Percentiles rank a stretch among this genome's conserved stretches.
phyloP scores from a whole-genome alignment of 2,888 invertebrate genomes.

The Calliphora vomitoria region DNA sequence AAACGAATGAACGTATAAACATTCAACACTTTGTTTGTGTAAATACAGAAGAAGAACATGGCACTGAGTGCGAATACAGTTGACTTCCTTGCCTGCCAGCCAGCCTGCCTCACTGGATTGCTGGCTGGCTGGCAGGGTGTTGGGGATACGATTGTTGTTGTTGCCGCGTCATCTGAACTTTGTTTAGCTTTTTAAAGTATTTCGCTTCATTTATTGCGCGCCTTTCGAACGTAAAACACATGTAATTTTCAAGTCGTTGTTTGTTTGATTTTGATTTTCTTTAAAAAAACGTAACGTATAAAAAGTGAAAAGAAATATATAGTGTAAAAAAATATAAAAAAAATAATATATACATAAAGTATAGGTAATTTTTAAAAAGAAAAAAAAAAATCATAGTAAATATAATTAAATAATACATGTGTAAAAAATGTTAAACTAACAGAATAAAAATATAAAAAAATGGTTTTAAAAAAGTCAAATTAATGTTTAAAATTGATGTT shows the following conservation, averaged over 20 bases:
- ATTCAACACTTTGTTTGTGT: slow-evolving; percentile 61
- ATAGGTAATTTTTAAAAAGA: neutral
- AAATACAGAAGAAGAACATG: slow-evolving; percentile 53
- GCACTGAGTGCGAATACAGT: slow-evolving; percentile 42
- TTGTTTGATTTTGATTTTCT: neutral
- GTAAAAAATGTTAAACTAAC: no score
- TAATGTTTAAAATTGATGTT: no score
- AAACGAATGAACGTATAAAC: slow-evolving; percentile 31
- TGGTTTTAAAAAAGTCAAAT: no score
- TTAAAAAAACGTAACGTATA: slow-evolving; percentile 35
- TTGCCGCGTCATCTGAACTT: slow-evolving; percentile 70
- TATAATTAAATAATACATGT: no score
- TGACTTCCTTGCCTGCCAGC: slow-evolving; percentile 45
- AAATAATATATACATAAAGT: neutral
- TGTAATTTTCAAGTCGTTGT: slow-evolving; percentile 18
- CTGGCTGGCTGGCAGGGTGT: slow-evolving; percentile 30
- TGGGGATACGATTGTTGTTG: slow-evolving; percentile 50
- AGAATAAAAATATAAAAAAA: no score
- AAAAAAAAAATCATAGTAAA: slow-evolving; percentile 6
- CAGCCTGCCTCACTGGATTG: slow-evolving; percentile 12
- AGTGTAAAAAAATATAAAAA: slow-evolving; percentile 28
- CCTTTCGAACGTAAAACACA: slow-evolving; percentile 71
- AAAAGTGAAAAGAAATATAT: slow-evolving; percentile 24
- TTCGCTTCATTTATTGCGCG: slow-evolving; percentile 81
- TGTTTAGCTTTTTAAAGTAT: slow-evolving; percentile 74